phyloP scores from a whole-genome alignment of 2,113 vertebrate genomes.

The Rhabdomys dilectus region DNA sequence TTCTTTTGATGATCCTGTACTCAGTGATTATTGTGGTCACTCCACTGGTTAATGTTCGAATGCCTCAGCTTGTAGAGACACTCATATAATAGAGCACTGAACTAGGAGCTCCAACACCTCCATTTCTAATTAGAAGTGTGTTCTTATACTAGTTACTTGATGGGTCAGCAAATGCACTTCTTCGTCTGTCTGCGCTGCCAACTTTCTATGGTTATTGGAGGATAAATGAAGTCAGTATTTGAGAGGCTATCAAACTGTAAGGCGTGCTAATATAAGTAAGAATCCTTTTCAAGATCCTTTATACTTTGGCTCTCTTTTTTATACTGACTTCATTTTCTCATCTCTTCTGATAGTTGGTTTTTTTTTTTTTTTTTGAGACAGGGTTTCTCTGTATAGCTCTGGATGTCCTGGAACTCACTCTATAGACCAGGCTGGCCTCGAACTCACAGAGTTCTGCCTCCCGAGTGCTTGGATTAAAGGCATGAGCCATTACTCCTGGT shows the following conservation, averaged over 20 bases:
- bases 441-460: not conserved
- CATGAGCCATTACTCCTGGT: not conserved
- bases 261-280: slow-evolving; percentile 19
- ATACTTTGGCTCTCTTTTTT: not conserved
- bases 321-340: not conserved
- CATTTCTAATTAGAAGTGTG: slow-evolving; percentile 21
- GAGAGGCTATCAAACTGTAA: slow-evolving; percentile 17
- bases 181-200: not conserved
- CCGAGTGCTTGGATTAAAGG: not conserved
- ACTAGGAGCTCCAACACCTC: not conserved
- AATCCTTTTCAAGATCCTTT: slow-evolving; percentile 13
- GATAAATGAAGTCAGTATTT: slow-evolving; percentile 46
- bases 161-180: slow-evolving; percentile 18
- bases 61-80: not conserved
- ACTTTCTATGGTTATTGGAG: slow-evolving; percentile 11
- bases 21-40: not conserved
- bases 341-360: not conserved
- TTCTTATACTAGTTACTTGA: slow-evolving; percentile 29
- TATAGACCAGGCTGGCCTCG: too few species aligned
- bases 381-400: not conserved
- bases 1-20: not conserved
- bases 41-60: not conserved
- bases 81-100: not conserved
- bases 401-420: not conserved
- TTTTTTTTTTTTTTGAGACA: not conserved